phyloP scores from a whole-genome alignment of 1,140 invertebrate genomes.

The Drosophila bipectinata region DNA sequence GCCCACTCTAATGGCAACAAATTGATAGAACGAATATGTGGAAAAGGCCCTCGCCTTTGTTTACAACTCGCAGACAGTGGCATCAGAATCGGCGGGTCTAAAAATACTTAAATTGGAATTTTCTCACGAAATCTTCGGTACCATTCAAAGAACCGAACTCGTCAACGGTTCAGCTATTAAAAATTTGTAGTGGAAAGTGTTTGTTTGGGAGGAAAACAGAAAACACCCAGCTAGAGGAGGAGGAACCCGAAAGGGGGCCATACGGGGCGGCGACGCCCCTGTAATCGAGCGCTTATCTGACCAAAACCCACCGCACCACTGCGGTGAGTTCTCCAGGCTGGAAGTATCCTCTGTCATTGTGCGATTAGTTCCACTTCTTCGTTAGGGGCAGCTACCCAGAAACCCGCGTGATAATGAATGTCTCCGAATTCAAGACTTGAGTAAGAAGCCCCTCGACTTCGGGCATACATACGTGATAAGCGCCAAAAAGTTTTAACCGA shows the following conservation, averaged over 20 bases:
- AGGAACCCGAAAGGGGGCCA: neutral
- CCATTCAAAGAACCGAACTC: slow-evolving; percentile 4
- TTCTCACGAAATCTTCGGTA: slow-evolving; percentile 29
- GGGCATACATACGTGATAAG: slow-evolving; percentile 31
- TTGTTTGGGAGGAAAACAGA: slow-evolving; percentile 29
- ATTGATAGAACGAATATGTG: slow-evolving; percentile 23
- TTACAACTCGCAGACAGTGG: slow-evolving; percentile 27
- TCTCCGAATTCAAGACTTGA: neutral
- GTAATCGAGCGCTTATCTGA: slow-evolving; percentile 28
- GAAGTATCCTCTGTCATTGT: slow-evolving; percentile 13
- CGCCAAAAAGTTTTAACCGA: slow-evolving; percentile 1
- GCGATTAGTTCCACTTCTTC: slow-evolving; percentile 25
- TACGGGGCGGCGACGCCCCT: neutral
- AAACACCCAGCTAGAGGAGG: slow-evolving; percentile 3
- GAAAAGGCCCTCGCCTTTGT: slow-evolving; percentile 34
- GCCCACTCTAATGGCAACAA: slow-evolving; percentile 23
- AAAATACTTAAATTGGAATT: slow-evolving; percentile 44
- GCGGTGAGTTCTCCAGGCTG: slow-evolving; percentile 21
- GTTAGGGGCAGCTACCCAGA: slow-evolving; percentile 16
- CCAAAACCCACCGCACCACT: slow-evolving; percentile 10
- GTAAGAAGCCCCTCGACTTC: neutral
- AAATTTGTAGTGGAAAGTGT: slow-evolving; percentile 32
- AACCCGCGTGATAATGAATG: slow-evolving; percentile 23
- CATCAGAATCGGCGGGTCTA: slow-evolving; percentile 24
- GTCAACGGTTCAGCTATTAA: slow-evolving; percentile 29